A percentile compares a stretch with the other conserved stretches of the same genome.
These are phyloP conservation scores for Oeneis ivallda DNA, from an alignment of 2,888 invertebrate genomes.

Conservation along the genomic window DNA sequence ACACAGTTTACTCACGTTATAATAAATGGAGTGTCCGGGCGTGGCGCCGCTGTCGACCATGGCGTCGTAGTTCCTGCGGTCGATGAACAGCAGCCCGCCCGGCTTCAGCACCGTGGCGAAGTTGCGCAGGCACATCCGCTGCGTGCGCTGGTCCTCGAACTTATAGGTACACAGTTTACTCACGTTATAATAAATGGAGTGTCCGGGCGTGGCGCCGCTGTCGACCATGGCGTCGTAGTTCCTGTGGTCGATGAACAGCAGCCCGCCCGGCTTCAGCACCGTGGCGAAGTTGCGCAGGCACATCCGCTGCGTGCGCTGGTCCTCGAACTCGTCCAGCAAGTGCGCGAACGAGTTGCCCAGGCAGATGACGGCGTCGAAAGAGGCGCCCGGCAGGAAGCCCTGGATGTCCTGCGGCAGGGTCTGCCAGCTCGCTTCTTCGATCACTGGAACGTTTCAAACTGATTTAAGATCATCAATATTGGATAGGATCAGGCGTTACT, in stretches of 20 bases:
- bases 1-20: too few species aligned
- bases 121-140: too few species aligned
- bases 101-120: too few species aligned
- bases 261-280: conserved; percentile 92
- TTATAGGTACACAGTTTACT: too few species aligned
- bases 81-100: too few species aligned
- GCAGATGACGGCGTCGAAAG: conserved; percentile 94
- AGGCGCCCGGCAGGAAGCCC: conserved; percentile 79
- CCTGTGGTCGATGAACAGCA: conserved; percentile 92
- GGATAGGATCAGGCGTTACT: too few species aligned
- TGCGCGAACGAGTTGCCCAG: conserved; percentile 96
- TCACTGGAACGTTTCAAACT: conserved; percentile 80
- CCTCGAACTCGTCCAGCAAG: conserved; percentile 89
- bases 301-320: conserved; percentile 89
- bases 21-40: too few species aligned
- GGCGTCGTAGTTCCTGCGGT: too few species aligned
- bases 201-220: conserved; percentile 88
- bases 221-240: conserved; percentile 92
- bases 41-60: too few species aligned
- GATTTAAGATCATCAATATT: too few species aligned
- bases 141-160: too few species aligned
- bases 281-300: conserved; percentile 90
- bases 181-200: conserved; percentile 95
- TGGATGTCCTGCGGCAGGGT: conserved; percentile 88
- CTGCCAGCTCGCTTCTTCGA: conserved; percentile 96